Base-by-base conservation (phyloP, 2,113 vertebrate genomes). In the Emberiza fucata region DNA sequence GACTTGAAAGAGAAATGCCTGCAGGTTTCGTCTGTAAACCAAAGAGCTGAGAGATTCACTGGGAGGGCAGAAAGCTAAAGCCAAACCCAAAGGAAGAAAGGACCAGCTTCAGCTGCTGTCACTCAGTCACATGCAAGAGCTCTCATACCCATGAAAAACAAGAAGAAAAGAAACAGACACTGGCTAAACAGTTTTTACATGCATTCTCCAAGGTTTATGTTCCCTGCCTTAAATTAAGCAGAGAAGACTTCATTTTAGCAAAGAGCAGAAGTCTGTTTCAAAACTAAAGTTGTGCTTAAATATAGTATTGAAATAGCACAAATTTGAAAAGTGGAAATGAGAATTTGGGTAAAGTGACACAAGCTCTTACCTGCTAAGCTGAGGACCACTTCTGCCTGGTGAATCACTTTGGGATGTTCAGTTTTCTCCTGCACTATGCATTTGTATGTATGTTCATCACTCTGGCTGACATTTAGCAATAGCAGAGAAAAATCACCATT, bases 281-380 rank as follows among this genome's bases (percentile, higher is more conserved):
- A 69, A 88, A 37, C 51, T 48, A 47, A 81, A 65, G 4, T 3
- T 19, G 11, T 14, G 14, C 29, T 93, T 88, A 82, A 80, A 85
- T 51, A 8, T 5, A 35, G 8, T 25, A 59, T 4, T 71, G 37
- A 88, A 81, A 54, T 3, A 25, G 47, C 17, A 33, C 0, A 1
- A 23, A 81, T 51, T 48, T 75, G 64, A 86, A 90, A 83, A 95
- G 60, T 5, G 15, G 13, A n/a, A 77, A 72, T 11, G 7, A 76
- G 66, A 85, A 75, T 66, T 10, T 78, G 37, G 54, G 42, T 15
- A 83, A 60, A 81, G 35, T 25, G 7, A 27, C 24, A 9, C 3
- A 18, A 12, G 1, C 35, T 53, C 96, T 97, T 86, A 98, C 98
- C 98, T 92, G 97, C 98, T 85, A 98, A 96, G 5, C 63, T 93